phyloP scores from a whole-genome alignment of 2,113 vertebrate genomes.

The Alethe diademata region DNA sequence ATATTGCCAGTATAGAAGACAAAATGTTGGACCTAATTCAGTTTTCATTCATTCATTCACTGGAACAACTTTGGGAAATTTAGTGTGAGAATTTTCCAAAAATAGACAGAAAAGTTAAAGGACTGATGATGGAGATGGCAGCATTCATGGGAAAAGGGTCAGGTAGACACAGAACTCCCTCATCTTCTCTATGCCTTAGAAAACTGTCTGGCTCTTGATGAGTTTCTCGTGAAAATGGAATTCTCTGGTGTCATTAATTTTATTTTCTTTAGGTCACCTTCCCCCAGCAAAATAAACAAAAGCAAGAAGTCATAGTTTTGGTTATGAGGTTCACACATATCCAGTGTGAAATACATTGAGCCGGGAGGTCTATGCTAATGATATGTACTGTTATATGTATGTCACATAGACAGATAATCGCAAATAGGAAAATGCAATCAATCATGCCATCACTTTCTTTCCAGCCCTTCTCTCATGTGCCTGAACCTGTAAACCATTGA shows the following conservation, averaged over 20 bases:
- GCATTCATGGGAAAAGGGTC: neutral
- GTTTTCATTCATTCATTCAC: neutral
- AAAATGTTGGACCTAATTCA: neutral
- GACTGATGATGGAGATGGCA: slow-evolving; percentile 5
- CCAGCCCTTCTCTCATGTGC: neutral
- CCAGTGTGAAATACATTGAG: neutral
- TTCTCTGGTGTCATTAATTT: neutral
- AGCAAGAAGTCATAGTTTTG: neutral
- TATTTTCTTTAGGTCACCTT: neutral
- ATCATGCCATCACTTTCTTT: neutral
- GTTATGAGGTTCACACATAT: neutral
- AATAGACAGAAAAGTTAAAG: neutral
- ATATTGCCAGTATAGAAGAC: neutral
- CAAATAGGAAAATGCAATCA: slow-evolving; percentile 22
- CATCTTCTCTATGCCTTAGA: neutral
- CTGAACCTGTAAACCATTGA: neutral
- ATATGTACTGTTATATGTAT: neutral
- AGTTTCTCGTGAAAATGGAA: neutral
- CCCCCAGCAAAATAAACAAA: slow-evolving; percentile 29
- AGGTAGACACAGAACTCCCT: neutral
- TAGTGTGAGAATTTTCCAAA: slow-evolving; percentile 31
- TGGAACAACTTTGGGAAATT: slow-evolving; percentile 7
- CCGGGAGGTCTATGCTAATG: neutral
- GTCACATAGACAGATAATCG: neutral
- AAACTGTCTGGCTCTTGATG: neutral